Percentiles rank a stretch among this genome's conserved stretches.
Conservation (phyloP, 2,888 invertebrate genomes). For the Calameuta pallipes region DNA sequence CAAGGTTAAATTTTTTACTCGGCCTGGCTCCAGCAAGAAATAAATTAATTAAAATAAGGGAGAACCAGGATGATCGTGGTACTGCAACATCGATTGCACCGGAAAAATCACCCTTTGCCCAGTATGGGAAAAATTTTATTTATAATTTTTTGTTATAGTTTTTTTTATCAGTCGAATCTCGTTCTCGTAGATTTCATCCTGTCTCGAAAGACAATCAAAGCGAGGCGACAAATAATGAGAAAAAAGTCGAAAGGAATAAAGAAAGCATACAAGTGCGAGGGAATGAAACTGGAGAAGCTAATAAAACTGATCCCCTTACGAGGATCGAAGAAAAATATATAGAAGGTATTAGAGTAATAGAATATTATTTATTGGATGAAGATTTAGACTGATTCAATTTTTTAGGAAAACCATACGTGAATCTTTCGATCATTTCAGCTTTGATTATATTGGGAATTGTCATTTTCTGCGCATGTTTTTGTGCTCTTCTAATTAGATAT, state of each 20-base stretch:
- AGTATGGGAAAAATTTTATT: neutral
- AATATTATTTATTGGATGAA: neutral
- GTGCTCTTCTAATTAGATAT: slow-evolving; percentile 35
- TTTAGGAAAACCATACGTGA: neutral
- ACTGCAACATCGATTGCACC: neutral
- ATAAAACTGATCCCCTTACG: neutral
- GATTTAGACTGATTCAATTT: neutral
- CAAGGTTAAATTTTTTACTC: neutral
- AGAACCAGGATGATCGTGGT: neutral
- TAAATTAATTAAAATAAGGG: neutral
- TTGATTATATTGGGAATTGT: slow-evolving; percentile 29
- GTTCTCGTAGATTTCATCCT: neutral
- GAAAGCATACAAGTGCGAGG: neutral
- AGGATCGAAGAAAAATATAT: neutral
- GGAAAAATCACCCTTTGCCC: neutral
- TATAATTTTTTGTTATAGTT: neutral
- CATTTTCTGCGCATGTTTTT: slow-evolving; percentile 35
- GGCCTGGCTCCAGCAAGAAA: neutral
- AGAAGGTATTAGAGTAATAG: neutral
- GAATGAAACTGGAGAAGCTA: neutral
- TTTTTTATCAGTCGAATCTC: neutral
- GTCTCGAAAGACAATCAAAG: neutral
- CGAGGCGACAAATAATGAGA: neutral
- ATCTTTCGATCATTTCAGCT: slow-evolving; percentile 6
- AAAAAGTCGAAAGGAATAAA: neutral